These are phyloP conservation scores for Condylostylus longicornis DNA, from an alignment of 1,140 invertebrate species.

Conservation along the genomic window DNA sequence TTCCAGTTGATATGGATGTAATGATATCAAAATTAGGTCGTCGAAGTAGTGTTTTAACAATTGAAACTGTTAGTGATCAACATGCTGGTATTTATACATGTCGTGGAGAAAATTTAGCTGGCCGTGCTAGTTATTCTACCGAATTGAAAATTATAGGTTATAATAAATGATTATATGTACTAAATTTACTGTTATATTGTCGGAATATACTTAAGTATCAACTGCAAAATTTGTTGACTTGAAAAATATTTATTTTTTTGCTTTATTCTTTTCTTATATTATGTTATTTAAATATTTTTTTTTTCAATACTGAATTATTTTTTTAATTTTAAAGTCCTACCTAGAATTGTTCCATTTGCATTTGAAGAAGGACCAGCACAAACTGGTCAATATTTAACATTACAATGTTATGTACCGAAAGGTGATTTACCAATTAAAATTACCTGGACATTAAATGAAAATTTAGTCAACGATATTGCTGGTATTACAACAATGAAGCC, in stretches of 20 bases:
- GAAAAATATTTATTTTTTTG: background rate
- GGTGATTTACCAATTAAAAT: constrained; percentile 57
- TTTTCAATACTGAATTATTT: background rate
- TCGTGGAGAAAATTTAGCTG: constrained; percentile 59
- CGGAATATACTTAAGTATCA: no score
- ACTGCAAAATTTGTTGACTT: background rate
- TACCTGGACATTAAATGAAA: constrained; percentile 55
- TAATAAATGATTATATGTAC: constrained; percentile 12
- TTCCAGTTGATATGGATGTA: constrained; percentile 32
- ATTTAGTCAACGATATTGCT: constrained; percentile 29
- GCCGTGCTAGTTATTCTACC: constrained; percentile 38
- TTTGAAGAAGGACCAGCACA: constrained; percentile 30
- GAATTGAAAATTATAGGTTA: constrained; percentile 33
- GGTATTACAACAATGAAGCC: constrained; percentile 41
- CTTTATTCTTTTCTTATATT: background rate
- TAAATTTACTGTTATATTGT: constrained; percentile 6
- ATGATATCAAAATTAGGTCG: constrained; percentile 33
- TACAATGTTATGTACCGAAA: constrained; percentile 52
- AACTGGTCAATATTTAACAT: constrained; percentile 28
- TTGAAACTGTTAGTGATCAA: constrained; percentile 46
- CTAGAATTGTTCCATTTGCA: constrained; percentile 53
- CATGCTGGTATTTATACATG: constrained; percentile 51
- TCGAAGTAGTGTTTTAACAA: constrained; percentile 49
- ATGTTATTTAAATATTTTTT: background rate
- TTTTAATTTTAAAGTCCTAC: constrained; percentile 39